A percentile compares a stretch with the other conserved stretches of the same genome.
Conservation (phyloP, 1,140 invertebrate genomes). For the Teleogryllus occipitalis region DNA sequence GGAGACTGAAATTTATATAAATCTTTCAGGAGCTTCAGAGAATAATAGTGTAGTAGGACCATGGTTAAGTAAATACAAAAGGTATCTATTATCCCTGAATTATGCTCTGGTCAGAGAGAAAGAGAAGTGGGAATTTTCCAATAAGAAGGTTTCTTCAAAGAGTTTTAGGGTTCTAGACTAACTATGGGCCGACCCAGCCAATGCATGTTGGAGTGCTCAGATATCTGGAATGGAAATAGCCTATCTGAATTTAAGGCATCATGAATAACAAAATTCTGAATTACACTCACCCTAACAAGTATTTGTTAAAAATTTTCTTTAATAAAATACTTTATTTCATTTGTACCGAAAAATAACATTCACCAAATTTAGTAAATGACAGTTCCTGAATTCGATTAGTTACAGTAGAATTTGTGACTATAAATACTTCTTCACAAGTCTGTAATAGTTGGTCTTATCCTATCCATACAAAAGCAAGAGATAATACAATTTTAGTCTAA, state of each 20-base stretch:
- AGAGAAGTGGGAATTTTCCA: too few species aligned
- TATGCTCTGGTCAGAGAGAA: not conserved
- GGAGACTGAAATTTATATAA: not conserved
- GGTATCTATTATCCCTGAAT: not conserved
- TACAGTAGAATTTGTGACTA: not conserved
- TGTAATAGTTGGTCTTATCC: not conserved
- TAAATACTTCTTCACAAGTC: not conserved
- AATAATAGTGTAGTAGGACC: not conserved
- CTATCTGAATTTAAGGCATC: not conserved
- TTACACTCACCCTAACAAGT: not conserved
- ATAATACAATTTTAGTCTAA: not conserved
- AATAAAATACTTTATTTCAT: not conserved
- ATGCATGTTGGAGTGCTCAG: not conserved
- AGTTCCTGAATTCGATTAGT: not conserved
- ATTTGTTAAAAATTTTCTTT: not conserved
- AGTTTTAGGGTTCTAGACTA: not conserved
- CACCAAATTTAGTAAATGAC: not conserved
- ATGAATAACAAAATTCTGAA: not conserved
- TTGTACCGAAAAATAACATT: slow-evolving; percentile 1
- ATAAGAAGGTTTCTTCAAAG: too few species aligned
- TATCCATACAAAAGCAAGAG: not conserved
- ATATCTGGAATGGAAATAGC: not conserved
- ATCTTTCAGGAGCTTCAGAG: not conserved
- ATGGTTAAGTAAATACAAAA: not conserved
- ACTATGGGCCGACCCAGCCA: not conserved